Conservation (phyloP, 2,113 vertebrate species). For the Pseudois nayaur region DNA sequence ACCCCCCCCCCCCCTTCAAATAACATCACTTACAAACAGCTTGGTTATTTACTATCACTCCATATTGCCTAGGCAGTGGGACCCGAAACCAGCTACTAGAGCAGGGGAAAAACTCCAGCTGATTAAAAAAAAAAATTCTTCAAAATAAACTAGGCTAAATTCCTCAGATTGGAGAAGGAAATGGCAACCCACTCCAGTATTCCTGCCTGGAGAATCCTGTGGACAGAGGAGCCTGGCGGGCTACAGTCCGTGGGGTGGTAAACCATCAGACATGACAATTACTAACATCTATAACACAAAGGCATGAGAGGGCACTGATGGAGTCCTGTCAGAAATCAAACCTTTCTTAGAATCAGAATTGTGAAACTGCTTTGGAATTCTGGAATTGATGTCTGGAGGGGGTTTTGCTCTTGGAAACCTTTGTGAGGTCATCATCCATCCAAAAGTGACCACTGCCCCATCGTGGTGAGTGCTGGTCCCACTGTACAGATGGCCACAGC, state of each 20-base stretch:
- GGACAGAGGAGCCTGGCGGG: neutral
- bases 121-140: neutral
- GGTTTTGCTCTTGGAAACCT: neutral
- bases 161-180: neutral
- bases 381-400: neutral
- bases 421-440: neutral
- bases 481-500: neutral
- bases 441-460: neutral
- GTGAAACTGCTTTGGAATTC: conserved; percentile 20
- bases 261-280: neutral
- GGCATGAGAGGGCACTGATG: neutral
- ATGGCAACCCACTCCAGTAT: neutral
- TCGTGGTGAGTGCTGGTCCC: too few relatives aligned
- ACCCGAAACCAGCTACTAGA: neutral
- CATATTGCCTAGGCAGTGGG: neutral
- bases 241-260: neutral
- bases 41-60: neutral
- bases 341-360: neutral
- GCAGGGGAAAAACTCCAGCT: neutral
- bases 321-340: neutral
- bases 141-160: neutral
- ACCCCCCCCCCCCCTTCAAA: neutral
- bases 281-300: neutral
- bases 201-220: neutral
- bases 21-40: neutral